Percentiles rank a stretch among this genome's conserved stretches.
These are phyloP conservation scores for Cataglyphis albicans DNA, from an alignment of 2,888 invertebrate genomes.

Conservation along the genomic window DNA sequence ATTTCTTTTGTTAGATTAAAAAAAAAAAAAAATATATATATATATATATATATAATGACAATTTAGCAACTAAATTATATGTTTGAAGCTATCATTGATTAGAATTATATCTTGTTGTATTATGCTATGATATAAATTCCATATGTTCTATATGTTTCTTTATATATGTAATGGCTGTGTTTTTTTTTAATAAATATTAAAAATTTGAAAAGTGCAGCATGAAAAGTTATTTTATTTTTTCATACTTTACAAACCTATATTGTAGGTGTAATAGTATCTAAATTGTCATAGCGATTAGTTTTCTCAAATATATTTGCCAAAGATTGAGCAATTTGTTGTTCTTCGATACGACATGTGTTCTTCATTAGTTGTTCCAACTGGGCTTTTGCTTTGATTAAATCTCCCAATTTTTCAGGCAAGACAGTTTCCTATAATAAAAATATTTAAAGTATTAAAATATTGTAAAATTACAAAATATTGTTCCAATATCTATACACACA, in stretches of 20 bases:
- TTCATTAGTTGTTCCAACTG: conserved; percentile 77
- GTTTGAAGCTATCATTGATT: neutral
- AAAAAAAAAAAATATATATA: neutral
- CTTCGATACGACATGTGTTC: conserved; percentile 73
- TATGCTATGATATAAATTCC: neutral
- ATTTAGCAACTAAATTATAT: conserved; percentile 9
- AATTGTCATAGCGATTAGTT: conserved; percentile 73
- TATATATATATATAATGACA: neutral
- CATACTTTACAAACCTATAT: conserved; percentile 16
- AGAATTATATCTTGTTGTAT: neutral
- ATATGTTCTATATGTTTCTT: neutral
- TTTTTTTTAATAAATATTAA: conserved; percentile 11
- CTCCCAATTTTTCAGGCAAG: conserved; percentile 83
- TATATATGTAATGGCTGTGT: neutral
- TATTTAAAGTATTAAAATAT: neutral
- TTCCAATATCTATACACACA: neutral
- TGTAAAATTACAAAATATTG: neutral
- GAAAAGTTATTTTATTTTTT: conserved; percentile 9
- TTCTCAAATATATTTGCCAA: conserved; percentile 78
- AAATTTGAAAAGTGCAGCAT: neutral
- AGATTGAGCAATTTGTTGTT: conserved; percentile 77
- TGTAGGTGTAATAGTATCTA: conserved; percentile 44
- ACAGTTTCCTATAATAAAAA: conserved; percentile 79
- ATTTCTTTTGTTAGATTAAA: conserved; percentile 16
- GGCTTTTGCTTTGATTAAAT: conserved; percentile 80